phyloP scores from a whole-genome alignment of 2,797 vertebrate genomes.

The Sebastes miniatus region DNA sequence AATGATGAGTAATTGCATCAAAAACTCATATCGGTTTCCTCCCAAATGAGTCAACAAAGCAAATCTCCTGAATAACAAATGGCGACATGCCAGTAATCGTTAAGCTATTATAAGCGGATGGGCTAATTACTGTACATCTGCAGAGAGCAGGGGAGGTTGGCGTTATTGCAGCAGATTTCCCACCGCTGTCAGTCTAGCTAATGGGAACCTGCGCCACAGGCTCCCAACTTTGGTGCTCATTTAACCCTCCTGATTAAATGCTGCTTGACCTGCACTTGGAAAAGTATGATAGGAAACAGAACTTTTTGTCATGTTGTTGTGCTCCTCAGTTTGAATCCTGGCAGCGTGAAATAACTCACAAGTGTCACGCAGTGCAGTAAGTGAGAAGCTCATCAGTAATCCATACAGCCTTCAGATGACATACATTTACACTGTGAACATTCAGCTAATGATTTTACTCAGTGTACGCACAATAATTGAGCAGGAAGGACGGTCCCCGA shows the following conservation, averaged over 20 bases:
- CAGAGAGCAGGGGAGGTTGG: conserved; percentile 62
- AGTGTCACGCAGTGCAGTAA: conserved; percentile 14
- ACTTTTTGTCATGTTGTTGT: conserved; percentile 21
- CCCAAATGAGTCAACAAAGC: conserved; percentile 76
- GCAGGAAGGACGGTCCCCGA: not conserved
- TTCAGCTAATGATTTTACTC: conserved; percentile 35
- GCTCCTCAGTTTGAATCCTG: conserved; percentile 4
- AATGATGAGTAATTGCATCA: conserved; percentile 78
- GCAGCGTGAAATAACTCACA: not conserved
- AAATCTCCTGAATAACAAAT: conserved; percentile 75
- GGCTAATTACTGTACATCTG: conserved; percentile 77
- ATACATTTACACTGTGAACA: conserved; percentile 27
- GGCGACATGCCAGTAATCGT: conserved; percentile 72
- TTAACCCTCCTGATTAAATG: conserved; percentile 56
- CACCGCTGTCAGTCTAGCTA: conserved; percentile 66
- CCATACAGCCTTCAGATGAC: conserved; percentile 12
- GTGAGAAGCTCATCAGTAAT: conserved; percentile 30
- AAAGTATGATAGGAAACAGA: conserved; percentile 6
- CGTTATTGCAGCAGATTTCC: conserved; percentile 64
- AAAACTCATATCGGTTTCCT: conserved; percentile 74
- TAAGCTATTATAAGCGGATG: conserved; percentile 73
- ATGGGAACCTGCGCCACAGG: conserved; percentile 60
- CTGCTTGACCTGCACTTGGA: conserved; percentile 57
- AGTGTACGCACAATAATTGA: conserved; percentile 5
- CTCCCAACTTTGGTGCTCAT: conserved; percentile 44